Conservation (phyloP, 2,888 invertebrate species). For the Kuschelorhynchus macadamiae region DNA sequence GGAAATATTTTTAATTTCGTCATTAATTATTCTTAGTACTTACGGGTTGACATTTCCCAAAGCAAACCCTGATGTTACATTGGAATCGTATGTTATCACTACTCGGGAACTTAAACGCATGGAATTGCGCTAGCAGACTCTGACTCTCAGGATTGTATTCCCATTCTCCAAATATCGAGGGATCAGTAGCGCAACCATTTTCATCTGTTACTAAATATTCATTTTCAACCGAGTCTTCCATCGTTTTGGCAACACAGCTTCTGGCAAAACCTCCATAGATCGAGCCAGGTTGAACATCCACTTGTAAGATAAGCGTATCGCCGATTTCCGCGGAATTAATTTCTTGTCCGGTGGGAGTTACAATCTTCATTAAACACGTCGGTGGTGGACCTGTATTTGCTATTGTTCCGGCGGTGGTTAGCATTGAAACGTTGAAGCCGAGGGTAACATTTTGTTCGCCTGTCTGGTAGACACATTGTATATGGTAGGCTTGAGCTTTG, state of each 20-base stretch:
- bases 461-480: slow-evolving; percentile 95
- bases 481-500: slow-evolving; percentile 95
- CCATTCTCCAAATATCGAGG: slow-evolving; percentile 94
- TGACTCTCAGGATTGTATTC: slow-evolving; percentile 89
- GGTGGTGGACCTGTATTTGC: slow-evolving; percentile 96
- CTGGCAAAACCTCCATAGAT: slow-evolving; percentile 96
- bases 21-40: slow-evolving; percentile 61
- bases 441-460: slow-evolving; percentile 93
- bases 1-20: too few species aligned
- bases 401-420: slow-evolving; percentile 95
- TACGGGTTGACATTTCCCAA: slow-evolving; percentile 95
- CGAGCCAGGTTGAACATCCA: slow-evolving; percentile 70
- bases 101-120: slow-evolving; percentile 95
- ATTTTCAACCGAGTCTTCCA: slow-evolving; percentile 89
- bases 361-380: slow-evolving; percentile 92
- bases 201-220: slow-evolving; percentile 95
- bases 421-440: slow-evolving; percentile 95
- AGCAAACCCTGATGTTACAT: slow-evolving; percentile 95
- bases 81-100: slow-evolving; percentile 96
- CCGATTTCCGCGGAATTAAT: slow-evolving; percentile 94
- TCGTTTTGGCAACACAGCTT: slow-evolving; percentile 93
- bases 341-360: slow-evolving; percentile 88
- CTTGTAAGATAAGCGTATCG: slow-evolving; percentile 83
- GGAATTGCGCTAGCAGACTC: slow-evolving; percentile 88
- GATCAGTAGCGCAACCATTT: slow-evolving; percentile 94